Percentiles rank a stretch among this genome's conserved stretches.
These are phyloP conservation scores for Cynopterus brachyotis DNA, from an alignment of 2,113 vertebrate genomes.

Conservation along the genomic window DNA sequence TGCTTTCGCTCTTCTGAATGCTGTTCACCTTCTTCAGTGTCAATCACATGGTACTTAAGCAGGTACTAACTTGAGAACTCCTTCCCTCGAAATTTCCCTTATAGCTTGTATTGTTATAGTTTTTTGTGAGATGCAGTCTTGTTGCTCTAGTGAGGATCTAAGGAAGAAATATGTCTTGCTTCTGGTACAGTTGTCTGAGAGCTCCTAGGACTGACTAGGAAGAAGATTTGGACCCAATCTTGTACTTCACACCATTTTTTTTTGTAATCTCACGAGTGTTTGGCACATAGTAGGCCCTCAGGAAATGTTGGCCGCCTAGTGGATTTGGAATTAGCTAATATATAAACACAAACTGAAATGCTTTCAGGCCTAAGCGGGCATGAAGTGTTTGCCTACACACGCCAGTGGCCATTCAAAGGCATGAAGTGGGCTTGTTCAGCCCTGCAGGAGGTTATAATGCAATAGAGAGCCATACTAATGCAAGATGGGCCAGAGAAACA, in stretches of 20 bases:
- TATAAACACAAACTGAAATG: not conserved
- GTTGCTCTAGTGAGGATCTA: not conserved
- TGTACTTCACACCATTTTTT: not conserved
- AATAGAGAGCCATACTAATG: not conserved
- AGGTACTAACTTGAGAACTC: not conserved
- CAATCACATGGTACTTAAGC: not conserved
- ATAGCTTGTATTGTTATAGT: not conserved
- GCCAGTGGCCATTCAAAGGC: not conserved
- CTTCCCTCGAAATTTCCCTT: not conserved
- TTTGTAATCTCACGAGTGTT: not conserved
- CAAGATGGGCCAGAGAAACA: not conserved
- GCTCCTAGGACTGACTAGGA: no score
- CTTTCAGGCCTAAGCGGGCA: not conserved
- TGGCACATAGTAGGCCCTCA: not conserved
- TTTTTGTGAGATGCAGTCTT: not conserved
- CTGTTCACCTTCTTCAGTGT: not conserved
- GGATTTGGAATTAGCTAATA: slow-evolving; percentile 35
- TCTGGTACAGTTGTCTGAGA: no score
- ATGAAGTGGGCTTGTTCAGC: not conserved
- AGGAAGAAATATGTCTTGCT: no score
- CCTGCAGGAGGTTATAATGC: not conserved
- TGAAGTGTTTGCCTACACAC: not conserved
- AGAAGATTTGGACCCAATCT: not conserved
- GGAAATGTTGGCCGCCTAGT: not conserved
- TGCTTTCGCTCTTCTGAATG: not conserved